Evolutionary conservation across 2,888 invertebrate genomes (phyloP), one percentile per base, ranked within the genome.

Genomic region (Brachypalpus laphriformis): DNA sequence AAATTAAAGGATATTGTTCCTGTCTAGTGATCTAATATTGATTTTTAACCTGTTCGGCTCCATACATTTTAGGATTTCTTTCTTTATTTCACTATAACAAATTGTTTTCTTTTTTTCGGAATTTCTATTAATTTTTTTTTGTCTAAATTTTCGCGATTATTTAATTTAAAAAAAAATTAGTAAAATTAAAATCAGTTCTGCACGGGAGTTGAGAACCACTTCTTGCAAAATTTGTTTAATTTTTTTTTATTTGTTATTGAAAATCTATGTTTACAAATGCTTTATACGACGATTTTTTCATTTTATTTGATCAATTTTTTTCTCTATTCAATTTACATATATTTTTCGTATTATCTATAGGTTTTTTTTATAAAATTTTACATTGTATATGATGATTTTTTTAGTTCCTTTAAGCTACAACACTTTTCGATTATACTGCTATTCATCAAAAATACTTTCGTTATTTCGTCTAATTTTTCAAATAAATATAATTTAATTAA

Each of bases 71-170:
- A 80, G 85, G 81, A 85, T 76, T 56, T 51, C 51, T 49, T 18
- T 37, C 54, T 63, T 8, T 34, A 47, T 76, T 66, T 54, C 51
- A 57, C 61, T 66, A 45, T 49, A 76, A 75, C 68, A 68, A 70
- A 61, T 70, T 70, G 22, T 54, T 42, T 76, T 63, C 5, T 65
- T 37, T 49, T 20, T 45, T 47, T 47, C n/a, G 22, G 37, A 25
- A 59, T 72, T 59, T 72, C 18, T 72, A n/a, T n/a, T n/a, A n/a
- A n/a, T 57, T 65, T 34, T 25, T 47, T 56, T 78, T 76, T 78
- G 47, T 68, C 63, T 80, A 86, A 85, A 74, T 87, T 87, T 76
- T 87, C 70, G 61, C 76, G 76, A 77, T 86, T 82, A 81, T 68
- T 86, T 56, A 34, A 72, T 71, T 54, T 14, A 51, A 61, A 37